Base-by-base conservation (phyloP, 2,113 vertebrate genomes). In the Procavia capensis region DNA sequence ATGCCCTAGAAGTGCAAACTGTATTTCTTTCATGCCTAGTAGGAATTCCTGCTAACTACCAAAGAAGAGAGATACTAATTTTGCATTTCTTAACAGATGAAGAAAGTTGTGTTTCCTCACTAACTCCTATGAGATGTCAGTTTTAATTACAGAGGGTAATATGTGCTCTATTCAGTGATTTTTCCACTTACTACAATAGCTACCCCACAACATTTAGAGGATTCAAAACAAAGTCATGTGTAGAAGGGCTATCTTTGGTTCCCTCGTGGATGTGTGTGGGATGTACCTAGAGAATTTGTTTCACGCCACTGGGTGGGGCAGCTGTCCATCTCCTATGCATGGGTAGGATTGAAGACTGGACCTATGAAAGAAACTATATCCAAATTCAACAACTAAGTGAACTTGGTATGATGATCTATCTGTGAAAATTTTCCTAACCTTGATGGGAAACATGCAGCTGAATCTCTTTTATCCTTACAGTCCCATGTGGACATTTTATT, bases 291-390 rank as follows among this genome's bases (percentile, higher is more conserved):
- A 81, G 94, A 95, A 50, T 96, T 91, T 92, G 91, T 93, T 95
- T 95, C 93, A 90, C 82, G 72, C 54, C 93, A 96, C 92, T 88
- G 87, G 93, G 54, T 17, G 54, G 95, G 92, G 61, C 85, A 94
- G 93, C 90, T 94, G 87, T 84, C 93, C 96, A 61, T 95, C 59
- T 61, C 39, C 50, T 88, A 36, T 0, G 13, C 76, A 43, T 17
- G 64, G 81, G 81, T 64, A 83, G 83, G 57, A 82, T 3, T 41
- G 31, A 63, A 89, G 79, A 43, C 59, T 72, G 10, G 2, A 78
- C 86, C 90, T 81, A 41, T 31, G 64, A 96, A 89, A 95, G 57
- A 91, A 91, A 61, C 39, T 50, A 54, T 43, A 57, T 85, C 72
- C 43, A 68, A 93, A 96, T 85, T 41, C n/a, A 78, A 22, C 63